Evolutionary conservation across 2,797 vertebrate genomes (phyloP).

Genomic region (Cyprinella venusta): DNA sequence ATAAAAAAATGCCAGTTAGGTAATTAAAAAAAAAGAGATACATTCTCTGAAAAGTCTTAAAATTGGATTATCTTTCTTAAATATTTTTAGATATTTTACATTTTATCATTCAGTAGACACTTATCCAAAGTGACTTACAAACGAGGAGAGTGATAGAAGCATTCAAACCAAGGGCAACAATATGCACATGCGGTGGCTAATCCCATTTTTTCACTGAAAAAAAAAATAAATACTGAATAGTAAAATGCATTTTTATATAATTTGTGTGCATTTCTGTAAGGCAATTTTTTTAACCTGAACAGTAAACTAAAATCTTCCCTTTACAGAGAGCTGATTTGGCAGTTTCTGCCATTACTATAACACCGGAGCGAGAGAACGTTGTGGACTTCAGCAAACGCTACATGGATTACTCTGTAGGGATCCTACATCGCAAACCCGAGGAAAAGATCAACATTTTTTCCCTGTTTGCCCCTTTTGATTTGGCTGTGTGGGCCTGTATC

Average conservation of each 20-base stretch:
- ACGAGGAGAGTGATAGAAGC: too few relatives aligned
- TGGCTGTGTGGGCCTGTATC: constrained; percentile 96
- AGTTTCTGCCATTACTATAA: constrained; percentile 95
- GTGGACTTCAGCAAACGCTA: constrained; percentile 99
- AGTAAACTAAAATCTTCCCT: neutral
- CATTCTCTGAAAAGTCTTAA: too few relatives aligned
- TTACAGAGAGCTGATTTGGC: constrained; percentile 91
- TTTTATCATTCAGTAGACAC: too few relatives aligned
- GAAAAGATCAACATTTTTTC: constrained; percentile 99
- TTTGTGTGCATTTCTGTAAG: neutral
- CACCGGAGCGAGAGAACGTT: constrained; percentile 92
- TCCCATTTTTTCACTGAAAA: neutral
- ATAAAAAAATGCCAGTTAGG: too few relatives aligned
- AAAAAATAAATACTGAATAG: neutral
- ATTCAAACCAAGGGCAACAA: too few relatives aligned
- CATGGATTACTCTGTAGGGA: constrained; percentile 96
- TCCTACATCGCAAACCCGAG: constrained; percentile 89
- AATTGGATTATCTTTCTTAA: neutral
- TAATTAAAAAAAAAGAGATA: too few relatives aligned
- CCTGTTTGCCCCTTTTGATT: constrained; percentile 93
- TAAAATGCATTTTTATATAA: neutral
- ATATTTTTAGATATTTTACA: neutral
- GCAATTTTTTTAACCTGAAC: neutral
- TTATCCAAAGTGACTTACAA: too few relatives aligned
- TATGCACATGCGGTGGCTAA: too few relatives aligned